Conservation (phyloP, 2,113 vertebrate genomes). For the Martes martes region DNA sequence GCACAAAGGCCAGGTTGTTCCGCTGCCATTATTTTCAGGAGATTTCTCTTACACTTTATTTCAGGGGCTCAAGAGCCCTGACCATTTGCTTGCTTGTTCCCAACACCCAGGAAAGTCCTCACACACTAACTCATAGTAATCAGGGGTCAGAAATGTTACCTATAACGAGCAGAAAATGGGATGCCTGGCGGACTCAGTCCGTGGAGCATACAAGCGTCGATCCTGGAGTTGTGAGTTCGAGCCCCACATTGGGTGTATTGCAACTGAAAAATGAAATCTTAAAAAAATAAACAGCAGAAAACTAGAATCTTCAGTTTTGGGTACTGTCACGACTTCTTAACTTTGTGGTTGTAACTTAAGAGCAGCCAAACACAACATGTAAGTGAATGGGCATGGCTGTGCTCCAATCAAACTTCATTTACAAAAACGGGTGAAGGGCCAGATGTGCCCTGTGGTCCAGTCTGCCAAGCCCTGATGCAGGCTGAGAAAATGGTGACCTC, state of each 20-base stretch:
- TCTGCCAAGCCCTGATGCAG: neutral
- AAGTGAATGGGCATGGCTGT: neutral
- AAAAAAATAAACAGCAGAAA: neutral
- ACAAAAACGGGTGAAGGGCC: neutral
- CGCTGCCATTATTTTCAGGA: neutral
- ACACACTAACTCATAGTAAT: neutral
- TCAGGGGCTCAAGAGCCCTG: neutral
- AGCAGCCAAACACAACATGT: neutral
- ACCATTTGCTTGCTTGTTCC: neutral
- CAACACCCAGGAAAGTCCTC: neutral
- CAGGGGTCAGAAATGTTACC: neutral
- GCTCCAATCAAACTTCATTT: constrained; percentile 34
- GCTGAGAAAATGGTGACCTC: neutral
- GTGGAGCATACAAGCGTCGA: neutral
- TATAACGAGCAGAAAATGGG: neutral
- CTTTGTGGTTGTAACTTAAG: neutral
- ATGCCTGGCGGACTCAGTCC: neutral
- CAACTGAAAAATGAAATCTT: neutral
- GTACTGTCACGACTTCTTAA: neutral
- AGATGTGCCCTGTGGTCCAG: neutral
- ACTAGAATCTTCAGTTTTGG: neutral
- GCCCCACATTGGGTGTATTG: neutral
- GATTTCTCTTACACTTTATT: neutral
- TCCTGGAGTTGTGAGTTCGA: neutral
- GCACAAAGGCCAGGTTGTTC: neutral